Percentiles rank a stretch among this genome's conserved stretches.
Evolutionary conservation across 2,888 invertebrate species (phyloP).

Genomic region (Tillus elongatus): DNA sequence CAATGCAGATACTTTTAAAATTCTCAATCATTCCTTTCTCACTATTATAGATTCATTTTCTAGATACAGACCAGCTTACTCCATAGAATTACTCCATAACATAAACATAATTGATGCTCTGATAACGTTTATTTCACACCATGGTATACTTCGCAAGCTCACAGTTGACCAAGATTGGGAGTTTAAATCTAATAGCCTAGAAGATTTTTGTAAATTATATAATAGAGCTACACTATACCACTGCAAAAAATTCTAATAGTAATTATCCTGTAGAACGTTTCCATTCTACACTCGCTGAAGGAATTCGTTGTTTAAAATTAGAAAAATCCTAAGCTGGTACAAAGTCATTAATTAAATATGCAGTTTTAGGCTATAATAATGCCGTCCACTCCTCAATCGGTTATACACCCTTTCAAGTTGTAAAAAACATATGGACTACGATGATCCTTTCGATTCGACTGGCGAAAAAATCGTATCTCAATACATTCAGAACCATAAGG

Average conservation of each 20-base stretch:
- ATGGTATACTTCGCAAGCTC: no score
- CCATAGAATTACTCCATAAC: background rate
- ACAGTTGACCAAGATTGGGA: constrained; percentile 3
- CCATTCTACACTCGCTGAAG: constrained; percentile 12
- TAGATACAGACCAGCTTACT: constrained; percentile 9
- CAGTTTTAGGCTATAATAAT: constrained; percentile 16
- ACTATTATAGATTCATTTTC: no score
- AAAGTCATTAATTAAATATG: constrained; percentile 13
- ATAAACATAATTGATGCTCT: constrained; percentile 6
- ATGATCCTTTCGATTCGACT: constrained; percentile 17
- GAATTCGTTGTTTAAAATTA: no score
- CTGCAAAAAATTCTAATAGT: no score
- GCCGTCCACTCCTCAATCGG: constrained; percentile 14
- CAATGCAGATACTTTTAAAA: background rate
- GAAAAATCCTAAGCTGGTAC: constrained; percentile 7
- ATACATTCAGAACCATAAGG: constrained; percentile 14
- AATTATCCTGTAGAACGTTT: constrained; percentile 9
- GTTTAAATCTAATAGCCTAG: constrained; percentile 5
- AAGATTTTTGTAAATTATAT: constrained; percentile 10
- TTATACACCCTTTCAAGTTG: constrained; percentile 15
- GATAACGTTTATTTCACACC: constrained; percentile 7
- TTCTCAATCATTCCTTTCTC: constrained; percentile 4
- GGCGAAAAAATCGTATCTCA: constrained; percentile 14
- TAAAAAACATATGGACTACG: constrained; percentile 12
- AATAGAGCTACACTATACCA: constrained; percentile 8